phyloP scores from a whole-genome alignment of 2,113 vertebrate genomes.

The Coracopsis vasa region DNA sequence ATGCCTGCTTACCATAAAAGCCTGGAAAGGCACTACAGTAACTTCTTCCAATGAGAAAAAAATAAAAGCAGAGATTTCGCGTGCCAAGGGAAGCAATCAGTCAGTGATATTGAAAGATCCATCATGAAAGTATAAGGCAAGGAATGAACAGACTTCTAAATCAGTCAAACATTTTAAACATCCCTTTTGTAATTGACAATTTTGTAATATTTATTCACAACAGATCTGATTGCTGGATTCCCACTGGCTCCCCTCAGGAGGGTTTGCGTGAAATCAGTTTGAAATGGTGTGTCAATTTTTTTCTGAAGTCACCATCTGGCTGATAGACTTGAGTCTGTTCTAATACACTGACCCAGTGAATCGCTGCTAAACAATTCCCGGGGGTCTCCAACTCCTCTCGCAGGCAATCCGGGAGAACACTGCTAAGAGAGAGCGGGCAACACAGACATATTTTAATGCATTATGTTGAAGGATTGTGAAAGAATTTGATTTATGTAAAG shows the following conservation, averaged over 20 bases:
- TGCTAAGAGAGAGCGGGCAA: background rate
- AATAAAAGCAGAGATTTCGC: slow-evolving; percentile 8
- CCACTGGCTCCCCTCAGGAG: slow-evolving; percentile 85
- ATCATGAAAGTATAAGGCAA: slow-evolving; percentile 18
- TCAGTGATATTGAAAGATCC: slow-evolving; percentile 47
- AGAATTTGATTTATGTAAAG: slow-evolving; percentile 65
- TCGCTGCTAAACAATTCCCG: slow-evolving; percentile 87
- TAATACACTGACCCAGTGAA: slow-evolving; percentile 84
- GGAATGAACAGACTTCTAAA: slow-evolving; percentile 65
- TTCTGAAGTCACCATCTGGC: slow-evolving; percentile 98
- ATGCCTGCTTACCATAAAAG: slow-evolving; percentile 3
- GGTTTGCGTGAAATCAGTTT: slow-evolving; percentile 97
- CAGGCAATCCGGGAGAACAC: slow-evolving; percentile 64
- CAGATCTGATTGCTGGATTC: slow-evolving; percentile 90
- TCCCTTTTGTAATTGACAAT: slow-evolving; percentile 98
- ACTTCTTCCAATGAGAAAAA: background rate
- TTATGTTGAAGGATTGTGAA: slow-evolving; percentile 55
- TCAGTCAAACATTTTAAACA: slow-evolving; percentile 91
- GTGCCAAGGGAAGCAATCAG: slow-evolving; percentile 18
- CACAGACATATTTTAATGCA: slow-evolving; percentile 32
- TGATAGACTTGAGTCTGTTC: slow-evolving; percentile 87
- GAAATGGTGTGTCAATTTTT: slow-evolving; percentile 97
- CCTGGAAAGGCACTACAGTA: background rate
- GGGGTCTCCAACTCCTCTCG: slow-evolving; percentile 60
- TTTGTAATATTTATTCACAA: slow-evolving; percentile 99